A percentile compares a stretch with the other conserved stretches of the same genome.
Evolutionary conservation across 37 sponge, comb jelly and placozoan genomes (phyloP).

Genomic region (Ephydatia muelleri): DNA sequence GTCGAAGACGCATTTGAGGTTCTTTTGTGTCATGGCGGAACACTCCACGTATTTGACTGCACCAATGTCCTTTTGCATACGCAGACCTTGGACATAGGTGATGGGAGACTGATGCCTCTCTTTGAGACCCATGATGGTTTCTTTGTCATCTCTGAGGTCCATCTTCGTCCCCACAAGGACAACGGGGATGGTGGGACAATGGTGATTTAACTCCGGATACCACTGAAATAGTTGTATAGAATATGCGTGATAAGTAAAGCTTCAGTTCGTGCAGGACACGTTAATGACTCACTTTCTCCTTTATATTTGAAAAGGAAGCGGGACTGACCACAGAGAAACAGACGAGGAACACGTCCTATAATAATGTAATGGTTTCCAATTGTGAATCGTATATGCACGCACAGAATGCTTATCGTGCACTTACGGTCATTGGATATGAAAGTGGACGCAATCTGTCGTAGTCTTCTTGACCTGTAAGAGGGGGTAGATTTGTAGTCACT

Average conservation of each 20-base stretch:
- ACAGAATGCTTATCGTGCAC: not conserved
- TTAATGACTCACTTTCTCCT: not conserved
- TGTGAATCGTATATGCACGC: too few species aligned
- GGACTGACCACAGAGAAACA: not conserved
- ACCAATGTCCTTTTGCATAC: constrained; percentile 47
- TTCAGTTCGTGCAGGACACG: too few species aligned
- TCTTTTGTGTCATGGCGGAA: too few species aligned
- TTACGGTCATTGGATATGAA: not conserved
- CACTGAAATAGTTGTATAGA: not conserved
- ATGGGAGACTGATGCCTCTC: constrained; percentile 46
- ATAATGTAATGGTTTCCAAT: too few species aligned
- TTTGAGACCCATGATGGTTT: constrained; percentile 31
- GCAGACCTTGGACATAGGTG: constrained; percentile 36
- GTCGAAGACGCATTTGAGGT: too few species aligned
- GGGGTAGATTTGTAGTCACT: not conserved
- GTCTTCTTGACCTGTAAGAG: not conserved
- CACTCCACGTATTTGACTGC: constrained; percentile 63
- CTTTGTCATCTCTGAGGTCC: constrained; percentile 55
- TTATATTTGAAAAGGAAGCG: not conserved
- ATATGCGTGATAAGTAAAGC: not conserved
- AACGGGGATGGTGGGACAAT: constrained; percentile 55
- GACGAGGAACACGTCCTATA: not conserved
- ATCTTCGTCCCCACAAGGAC: constrained; percentile 66
- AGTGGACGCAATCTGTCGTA: not conserved
- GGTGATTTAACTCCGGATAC: constrained; percentile 53